Conservation (phyloP, 1,140 invertebrate genomes). For the Monochamus saltuarius region DNA sequence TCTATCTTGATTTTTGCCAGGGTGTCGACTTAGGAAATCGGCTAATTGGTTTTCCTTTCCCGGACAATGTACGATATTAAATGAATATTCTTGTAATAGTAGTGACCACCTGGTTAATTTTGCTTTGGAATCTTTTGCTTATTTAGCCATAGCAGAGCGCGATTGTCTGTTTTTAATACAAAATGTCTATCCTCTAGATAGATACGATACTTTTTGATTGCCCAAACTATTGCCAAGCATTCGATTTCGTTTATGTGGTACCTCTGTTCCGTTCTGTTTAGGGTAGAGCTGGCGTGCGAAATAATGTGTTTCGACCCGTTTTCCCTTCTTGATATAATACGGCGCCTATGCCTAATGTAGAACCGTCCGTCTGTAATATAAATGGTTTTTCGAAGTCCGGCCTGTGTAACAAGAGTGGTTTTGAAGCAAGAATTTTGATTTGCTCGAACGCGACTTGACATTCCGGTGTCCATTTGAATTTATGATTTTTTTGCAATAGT, state of each 20-base stretch:
- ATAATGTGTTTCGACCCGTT: conserved; percentile 7
- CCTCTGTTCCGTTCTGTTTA: conserved; percentile 12
- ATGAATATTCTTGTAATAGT: conserved; percentile 38
- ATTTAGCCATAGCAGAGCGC: conserved; percentile 35
- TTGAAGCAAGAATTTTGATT: conserved; percentile 20
- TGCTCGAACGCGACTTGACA: conserved; percentile 21
- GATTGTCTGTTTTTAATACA: conserved; percentile 39
- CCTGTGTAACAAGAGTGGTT: background rate
- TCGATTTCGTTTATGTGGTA: conserved; percentile 31
- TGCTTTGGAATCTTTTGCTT: conserved; percentile 23
- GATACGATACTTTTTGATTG: conserved; percentile 36
- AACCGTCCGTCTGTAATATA: conserved; percentile 23
- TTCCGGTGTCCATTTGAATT: conserved; percentile 15
- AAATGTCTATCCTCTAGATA: conserved; percentile 44
- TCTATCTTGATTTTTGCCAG: background rate
- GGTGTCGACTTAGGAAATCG: conserved; percentile 28
- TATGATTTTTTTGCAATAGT: conserved; percentile 14
- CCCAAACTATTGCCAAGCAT: conserved; percentile 42
- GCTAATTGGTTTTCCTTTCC: conserved; percentile 38
- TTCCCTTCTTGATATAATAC: conserved; percentile 22
- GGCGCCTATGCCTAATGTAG: conserved; percentile 15
- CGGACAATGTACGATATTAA: conserved; percentile 36
- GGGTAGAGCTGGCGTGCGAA: conserved; percentile 20
- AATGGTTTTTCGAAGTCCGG: conserved; percentile 18
- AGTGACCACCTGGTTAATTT: conserved; percentile 44